Base-by-base conservation (phyloP, 2,888 invertebrate species). In the Zhengitettix transpicula region DNA sequence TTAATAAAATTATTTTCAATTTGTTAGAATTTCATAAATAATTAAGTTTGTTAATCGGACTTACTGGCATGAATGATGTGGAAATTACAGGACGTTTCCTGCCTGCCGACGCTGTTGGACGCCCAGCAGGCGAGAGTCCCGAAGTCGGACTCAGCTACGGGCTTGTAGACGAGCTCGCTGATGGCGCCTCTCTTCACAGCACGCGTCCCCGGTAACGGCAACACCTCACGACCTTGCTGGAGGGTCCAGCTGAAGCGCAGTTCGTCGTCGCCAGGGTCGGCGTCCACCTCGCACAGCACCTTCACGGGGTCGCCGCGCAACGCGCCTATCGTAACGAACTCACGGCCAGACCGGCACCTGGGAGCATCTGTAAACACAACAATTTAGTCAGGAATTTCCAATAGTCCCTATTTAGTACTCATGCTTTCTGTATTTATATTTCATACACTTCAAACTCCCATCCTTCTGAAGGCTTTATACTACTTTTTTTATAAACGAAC, bases 51-150 rank as follows among this genome's bases (percentile, higher is more conserved):
- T 42, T n/a, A n/a, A n/a, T n/a, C 44, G 9, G 59, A 64, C 80
- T 78, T 78, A 90, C 90, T 85, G 66, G 88, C 90, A 67, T 87
- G 85, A 68, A 88, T 77, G 61, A 92, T 81, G 74, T 87, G 83
- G 71, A 90, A 88, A 59, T 88, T 74, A 69, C 93, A 93, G 1
- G 93, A 91, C 63, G 79, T 80, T 64, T 81, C 77, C 73, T 92
- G 92, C 65, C 85, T 81, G 41, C 92, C 92, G 15, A 91, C 84
- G 64, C 81, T 81, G 71, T 92, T 92, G 71, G 83, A 84, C 8
- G 90, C 90, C 90, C 90, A 91, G 71, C 93, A 93, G 9, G 89
- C 87, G 28, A 92, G 74, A 67, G 89, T 89, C 62, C 90, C 90
- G 65, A 89, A 79, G 69, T 91, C 90, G 42, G 76, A 69, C 69